Evolutionary conservation across 1,140 invertebrate genomes (phyloP).

Genomic region (Halyomorpha halys): DNA sequence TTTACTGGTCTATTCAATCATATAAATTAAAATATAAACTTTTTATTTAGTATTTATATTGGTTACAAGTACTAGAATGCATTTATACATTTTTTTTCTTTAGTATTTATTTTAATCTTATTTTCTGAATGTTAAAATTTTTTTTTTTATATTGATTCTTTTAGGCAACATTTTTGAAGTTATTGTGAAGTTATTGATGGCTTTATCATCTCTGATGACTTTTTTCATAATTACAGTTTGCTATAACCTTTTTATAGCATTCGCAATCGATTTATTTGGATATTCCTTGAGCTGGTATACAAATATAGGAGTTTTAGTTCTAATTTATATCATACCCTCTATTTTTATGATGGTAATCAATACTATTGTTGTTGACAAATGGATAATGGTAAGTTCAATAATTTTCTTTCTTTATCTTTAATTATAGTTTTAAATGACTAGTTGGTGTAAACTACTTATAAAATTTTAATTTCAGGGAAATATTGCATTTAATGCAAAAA

Average conservation of each 20-base stretch:
- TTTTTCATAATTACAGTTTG: background rate
- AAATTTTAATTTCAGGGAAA: no score
- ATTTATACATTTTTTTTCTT: background rate
- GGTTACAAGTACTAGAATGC: no score
- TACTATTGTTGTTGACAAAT: background rate
- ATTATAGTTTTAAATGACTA: no score
- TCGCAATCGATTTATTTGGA: background rate
- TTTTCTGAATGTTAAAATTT: background rate
- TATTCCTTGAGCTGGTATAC: slow-evolving; percentile 4
- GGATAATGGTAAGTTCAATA: background rate
- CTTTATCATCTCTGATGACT: background rate
- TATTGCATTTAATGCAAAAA: no score
- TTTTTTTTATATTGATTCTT: background rate
- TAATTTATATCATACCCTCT: slow-evolving; percentile 2
- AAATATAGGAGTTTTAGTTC: background rate
- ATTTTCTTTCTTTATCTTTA: no score
- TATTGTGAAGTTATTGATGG: background rate
- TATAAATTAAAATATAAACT: no score
- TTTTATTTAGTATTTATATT: no score
- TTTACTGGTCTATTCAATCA: no score
- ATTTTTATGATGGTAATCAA: slow-evolving; percentile 1
- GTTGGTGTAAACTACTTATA: no score
- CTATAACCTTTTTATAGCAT: background rate
- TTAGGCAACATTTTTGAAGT: background rate
- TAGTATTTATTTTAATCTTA: background rate